Evolutionary conservation across 2,797 vertebrate genomes (phyloP), one percentile per base, ranked within the genome.

Genomic region (Danio albolineatus): DNA sequence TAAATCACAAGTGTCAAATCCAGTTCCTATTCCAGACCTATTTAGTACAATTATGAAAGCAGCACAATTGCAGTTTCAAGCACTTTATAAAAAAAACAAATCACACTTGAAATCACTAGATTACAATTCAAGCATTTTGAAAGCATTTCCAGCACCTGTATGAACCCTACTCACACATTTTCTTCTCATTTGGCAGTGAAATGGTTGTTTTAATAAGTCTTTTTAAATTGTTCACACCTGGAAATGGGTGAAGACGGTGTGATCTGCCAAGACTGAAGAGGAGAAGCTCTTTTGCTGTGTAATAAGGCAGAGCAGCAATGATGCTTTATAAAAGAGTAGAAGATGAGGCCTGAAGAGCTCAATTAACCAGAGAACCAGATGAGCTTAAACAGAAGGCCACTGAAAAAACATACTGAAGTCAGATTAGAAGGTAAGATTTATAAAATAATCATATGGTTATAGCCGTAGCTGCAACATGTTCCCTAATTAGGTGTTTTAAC

Each of bases 311-410:
- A 64, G 57, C 62, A 66, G 48, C 82, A 80, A 80, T 56, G 59
- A 49, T 75, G 62, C 51, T 78, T 64, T 46, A 54, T 59, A 43
- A 71, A 51, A 39, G 62, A 72, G 59, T 41, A 65, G 7, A 64
- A 78, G 51, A 74, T 54, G 39, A 80, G 74, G 57, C 49, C 73
- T 80, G 56, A 77, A 80, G 36, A 48, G 69, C 69, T 77, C 73
- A 70, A 85, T 71, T 78, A 62, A 17, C 56, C 48, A 41, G 38
- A 80, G 48, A 19, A 16, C 56, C 28, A 36, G 65, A 49, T 61
- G 64, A 85, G 74, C 17, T 72, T 75, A 54, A 85, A 71, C 81
- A 71, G 78, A 83, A 56, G 43, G 56, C 21, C 14, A 49, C 51
- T 46, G 7, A 12, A 36, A 7, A 16, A 19, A 13, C 2, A 56